Evolutionary conservation across 2,888 invertebrate genomes (phyloP), one percentile per base, ranked within the genome.

Genomic region (Caenorhabditis sp.): DNA sequence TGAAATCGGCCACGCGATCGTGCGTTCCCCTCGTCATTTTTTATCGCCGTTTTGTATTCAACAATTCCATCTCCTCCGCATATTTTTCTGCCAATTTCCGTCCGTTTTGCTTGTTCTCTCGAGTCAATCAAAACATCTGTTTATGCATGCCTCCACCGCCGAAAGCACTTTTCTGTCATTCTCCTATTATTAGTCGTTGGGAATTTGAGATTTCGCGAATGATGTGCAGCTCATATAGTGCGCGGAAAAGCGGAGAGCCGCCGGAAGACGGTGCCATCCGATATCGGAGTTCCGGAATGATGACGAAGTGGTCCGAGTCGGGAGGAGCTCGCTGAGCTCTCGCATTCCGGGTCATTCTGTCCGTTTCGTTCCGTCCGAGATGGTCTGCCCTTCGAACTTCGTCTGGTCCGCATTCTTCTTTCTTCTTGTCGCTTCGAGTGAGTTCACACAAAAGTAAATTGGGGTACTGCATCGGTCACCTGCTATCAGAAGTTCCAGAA

Each of bases 221-320:
- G 68, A 48, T 58, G 53, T 59, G 50, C 15, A 26, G 32, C 48
- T 32, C 48, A 55, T 22, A 53, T 53, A 53, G 37, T 53, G 53
- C 53, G n/a, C 17, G 22, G 22, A 37, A 32, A 37, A 24, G 37
- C 24, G 53, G 53, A 53, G 53, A 37, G 37, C 7, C 22, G 24
- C 27, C 41, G 27, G 26, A 27, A 27, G 35, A 30, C 26, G 20
- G 32, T 45, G 71, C 62, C 39, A 72, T 72, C 41, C 48, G 71
- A 72, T 72, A 72, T 61, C 32, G 13, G 15, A 58, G 50, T 68
- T 68, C 71, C 71, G 71, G 71, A 56, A 26, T n/a, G 55, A 61
- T 71, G 61, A 61, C 61, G 71, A 55, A 11, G 8, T 2, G 22
- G 22, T 24, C 22, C 24, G 26, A 46, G 46, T 46, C 46, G 46